Conservation (phyloP, 2,888 invertebrate genomes). For the Phortica okadai region DNA sequence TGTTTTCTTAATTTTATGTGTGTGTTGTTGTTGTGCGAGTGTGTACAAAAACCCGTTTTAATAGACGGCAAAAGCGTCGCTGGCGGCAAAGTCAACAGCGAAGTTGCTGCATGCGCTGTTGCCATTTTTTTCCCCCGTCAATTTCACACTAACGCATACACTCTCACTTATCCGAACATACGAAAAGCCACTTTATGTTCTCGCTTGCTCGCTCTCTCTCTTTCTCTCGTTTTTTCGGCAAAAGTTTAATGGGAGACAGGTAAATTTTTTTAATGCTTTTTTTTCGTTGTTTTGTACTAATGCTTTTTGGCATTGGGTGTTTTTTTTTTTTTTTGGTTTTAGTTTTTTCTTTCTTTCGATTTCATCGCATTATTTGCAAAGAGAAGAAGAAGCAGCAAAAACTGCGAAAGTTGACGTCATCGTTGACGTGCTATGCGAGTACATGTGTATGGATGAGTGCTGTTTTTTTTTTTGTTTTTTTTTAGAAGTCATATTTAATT, state of each 20-base stretch:
- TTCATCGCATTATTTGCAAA: background rate
- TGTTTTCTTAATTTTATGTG: background rate
- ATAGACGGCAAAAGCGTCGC: background rate
- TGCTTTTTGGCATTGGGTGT: no score
- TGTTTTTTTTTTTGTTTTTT: constrained; percentile 25
- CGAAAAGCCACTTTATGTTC: no score
- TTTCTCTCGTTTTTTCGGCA: no score
- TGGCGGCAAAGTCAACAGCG: background rate
- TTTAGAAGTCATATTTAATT: constrained; percentile 5
- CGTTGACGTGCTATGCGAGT: constrained; percentile 8
- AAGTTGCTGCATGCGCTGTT: constrained; percentile 2
- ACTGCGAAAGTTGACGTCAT: background rate
- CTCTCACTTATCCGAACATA: no score
- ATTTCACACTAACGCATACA: background rate
- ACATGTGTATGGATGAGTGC: background rate
- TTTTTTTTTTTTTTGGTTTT: background rate
- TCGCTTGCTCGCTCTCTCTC: background rate
- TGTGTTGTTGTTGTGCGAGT: no score
- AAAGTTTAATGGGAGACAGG: no score
- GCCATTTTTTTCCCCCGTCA: background rate
- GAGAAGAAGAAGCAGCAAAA: background rate
- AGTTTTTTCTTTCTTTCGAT: no score
- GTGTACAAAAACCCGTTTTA: constrained; percentile 2
- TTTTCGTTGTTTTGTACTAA: no score
- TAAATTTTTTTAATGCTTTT: no score